Conservation (phyloP, 2,888 invertebrate genomes). For the Cephus sareptanus region DNA sequence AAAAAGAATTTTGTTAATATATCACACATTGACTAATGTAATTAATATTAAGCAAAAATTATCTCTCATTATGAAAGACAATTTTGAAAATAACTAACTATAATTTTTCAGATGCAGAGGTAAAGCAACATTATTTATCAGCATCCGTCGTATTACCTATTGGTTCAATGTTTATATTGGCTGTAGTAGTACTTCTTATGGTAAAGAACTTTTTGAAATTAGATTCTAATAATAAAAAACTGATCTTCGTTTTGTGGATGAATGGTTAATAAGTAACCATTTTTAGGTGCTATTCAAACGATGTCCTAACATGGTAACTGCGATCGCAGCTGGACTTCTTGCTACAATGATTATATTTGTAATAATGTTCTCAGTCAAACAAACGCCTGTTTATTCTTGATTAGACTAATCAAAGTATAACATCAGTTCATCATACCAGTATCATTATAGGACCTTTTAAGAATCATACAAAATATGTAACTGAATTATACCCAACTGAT, state of each 20-base stretch:
- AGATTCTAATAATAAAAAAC: not conserved
- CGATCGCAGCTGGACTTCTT: conserved; percentile 64
- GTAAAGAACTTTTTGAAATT: conserved; percentile 35
- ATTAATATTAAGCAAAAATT: not conserved
- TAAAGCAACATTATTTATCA: conserved; percentile 48
- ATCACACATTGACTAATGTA: too few relatives aligned
- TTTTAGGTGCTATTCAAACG: conserved; percentile 66
- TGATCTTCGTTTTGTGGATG: not conserved
- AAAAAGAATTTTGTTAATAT: too few relatives aligned
- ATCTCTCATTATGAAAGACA: not conserved
- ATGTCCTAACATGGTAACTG: conserved; percentile 66
- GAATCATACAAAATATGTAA: not conserved
- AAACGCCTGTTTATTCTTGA: conserved; percentile 47
- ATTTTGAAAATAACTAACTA: not conserved
- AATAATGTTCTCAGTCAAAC: conserved; percentile 51
- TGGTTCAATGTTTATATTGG: conserved; percentile 51
- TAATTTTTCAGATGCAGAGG: conserved; percentile 41
- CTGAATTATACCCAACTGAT: not conserved
- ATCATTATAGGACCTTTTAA: conserved; percentile 1
- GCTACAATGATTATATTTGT: conserved; percentile 64
- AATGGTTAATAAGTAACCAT: conserved; percentile 23
- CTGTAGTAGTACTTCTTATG: conserved; percentile 51
- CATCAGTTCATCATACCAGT: not conserved
- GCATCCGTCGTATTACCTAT: conserved; percentile 50
- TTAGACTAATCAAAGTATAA: conserved; percentile 31